Base-by-base conservation (phyloP, 92 coral and sea anemone species). In the Epizoanthus rinbou region DNA sequence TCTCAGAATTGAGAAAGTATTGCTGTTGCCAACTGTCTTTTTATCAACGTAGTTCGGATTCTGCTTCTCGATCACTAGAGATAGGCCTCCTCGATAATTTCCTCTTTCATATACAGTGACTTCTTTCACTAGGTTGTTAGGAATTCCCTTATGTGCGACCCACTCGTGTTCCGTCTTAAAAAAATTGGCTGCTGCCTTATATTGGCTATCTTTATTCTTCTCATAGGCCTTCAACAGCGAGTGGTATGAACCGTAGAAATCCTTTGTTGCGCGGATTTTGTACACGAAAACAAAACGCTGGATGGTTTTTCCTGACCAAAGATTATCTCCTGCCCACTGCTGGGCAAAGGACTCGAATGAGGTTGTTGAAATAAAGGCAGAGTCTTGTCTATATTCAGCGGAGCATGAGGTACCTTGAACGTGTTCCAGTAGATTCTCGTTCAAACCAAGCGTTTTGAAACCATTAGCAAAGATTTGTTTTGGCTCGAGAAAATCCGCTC, bases 231-330 rank as follows among this genome's bases (percentile, higher is more conserved):
- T 69, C 74, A 69, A 15, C 4, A 69, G 74, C 21, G 74, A 69
- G 21, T 8, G 2, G 39, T 33, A 69, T 23, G 53, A 16, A 39
- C 9, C 18, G 24, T 69, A 69, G 23, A 69, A 69, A 15, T 69
- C 39, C 19, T 69, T 28, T 11, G 74, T n/a, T 10, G 74, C 74
- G 10, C 74, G 74, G 54, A 69, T 69, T 28, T 69, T 69, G 74
- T 69, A 69, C 21, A 69, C 74, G 52, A n/a, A 69, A 8, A 15
- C 74, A 39, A 37, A 37, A 1, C 14, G 74, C 33, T 37, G 8
- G 53, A 35, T 14, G 0, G 69, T 4, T 14, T 21, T 22, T 4
- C 23, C 15, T 0, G 31, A n/a, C 74, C 74, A 69, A 5, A 69
- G 74, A 33, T 28, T 45, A 16, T 69, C 74, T 23, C 50, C 74